These are phyloP conservation scores for Ischnura elegans DNA, from an alignment of 2,888 invertebrate genomes.

Conservation along the genomic window DNA sequence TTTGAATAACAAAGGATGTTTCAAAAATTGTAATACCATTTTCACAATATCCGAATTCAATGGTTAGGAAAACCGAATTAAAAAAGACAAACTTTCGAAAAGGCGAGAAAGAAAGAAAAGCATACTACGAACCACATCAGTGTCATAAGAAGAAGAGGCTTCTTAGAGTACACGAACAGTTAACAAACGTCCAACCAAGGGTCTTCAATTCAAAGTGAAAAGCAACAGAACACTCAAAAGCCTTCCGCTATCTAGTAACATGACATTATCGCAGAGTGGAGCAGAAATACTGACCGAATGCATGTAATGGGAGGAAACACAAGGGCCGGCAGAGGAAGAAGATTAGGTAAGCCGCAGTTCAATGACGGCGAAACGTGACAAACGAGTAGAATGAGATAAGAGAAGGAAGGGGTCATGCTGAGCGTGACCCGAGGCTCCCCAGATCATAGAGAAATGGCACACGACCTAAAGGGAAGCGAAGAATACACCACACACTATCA, in stretches of 20 bases:
- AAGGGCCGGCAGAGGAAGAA: neutral
- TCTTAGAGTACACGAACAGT: neutral
- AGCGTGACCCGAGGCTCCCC: neutral
- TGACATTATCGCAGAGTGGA: neutral
- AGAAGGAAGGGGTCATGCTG: neutral
- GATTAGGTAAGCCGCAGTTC: slow-evolving; percentile 6
- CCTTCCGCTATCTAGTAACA: neutral
- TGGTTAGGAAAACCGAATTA: too few species aligned
- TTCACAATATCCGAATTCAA: too few species aligned
- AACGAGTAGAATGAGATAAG: neutral
- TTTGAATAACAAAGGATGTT: too few species aligned
- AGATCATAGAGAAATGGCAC: neutral
- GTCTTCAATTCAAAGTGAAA: neutral
- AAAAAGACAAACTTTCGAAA: too few species aligned
- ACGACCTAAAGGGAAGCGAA: neutral
- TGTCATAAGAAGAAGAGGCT: neutral
- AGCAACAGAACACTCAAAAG: neutral
- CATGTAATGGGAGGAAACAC: neutral
- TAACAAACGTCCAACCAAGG: neutral
- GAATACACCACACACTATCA: neutral
- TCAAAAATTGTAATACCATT: too few species aligned
- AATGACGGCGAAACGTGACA: neutral
- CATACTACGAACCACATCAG: too few species aligned
- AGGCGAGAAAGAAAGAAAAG: too few species aligned
- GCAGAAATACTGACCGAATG: neutral